Evolutionary conservation across 2,113 vertebrate species (phyloP).

Genomic region (Butastur rufipennis): DNA sequence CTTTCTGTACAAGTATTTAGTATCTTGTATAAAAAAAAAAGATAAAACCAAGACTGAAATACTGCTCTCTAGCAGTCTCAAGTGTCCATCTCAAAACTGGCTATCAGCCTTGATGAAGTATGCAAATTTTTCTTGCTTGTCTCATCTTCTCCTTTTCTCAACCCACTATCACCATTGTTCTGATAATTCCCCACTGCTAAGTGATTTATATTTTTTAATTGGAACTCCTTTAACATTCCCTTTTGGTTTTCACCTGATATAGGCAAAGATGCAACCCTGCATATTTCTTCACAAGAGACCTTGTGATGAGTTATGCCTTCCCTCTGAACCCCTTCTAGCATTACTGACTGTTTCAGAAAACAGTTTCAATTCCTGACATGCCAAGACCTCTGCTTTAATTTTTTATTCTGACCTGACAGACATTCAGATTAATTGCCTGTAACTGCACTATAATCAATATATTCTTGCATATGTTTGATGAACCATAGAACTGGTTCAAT

Average conservation of each 20-base stretch:
- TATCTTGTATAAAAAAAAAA: not conserved
- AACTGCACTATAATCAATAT: not conserved
- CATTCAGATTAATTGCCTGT: not conserved
- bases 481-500: not conserved
- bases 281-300: not conserved
- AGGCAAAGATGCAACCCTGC: not conserved
- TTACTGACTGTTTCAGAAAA: not conserved
- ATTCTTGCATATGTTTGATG: conserved; percentile 7
- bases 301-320: not conserved
- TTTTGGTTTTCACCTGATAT: not conserved
- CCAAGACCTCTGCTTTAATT: not conserved
- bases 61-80: not conserved
- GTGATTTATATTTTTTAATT: not conserved
- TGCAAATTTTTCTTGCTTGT: not conserved
- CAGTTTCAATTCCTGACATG: not conserved
- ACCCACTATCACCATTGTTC: not conserved
- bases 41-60: not conserved
- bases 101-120: not conserved
- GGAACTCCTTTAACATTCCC: not conserved
- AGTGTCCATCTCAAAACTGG: not conserved
- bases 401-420: not conserved
- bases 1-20: not conserved
- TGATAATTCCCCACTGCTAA: not conserved
- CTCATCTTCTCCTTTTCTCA: not conserved
- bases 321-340: not conserved